These are phyloP conservation scores for Synaphobranchus kaupii DNA, from an alignment of 2,797 vertebrate species.

Conservation along the genomic window DNA sequence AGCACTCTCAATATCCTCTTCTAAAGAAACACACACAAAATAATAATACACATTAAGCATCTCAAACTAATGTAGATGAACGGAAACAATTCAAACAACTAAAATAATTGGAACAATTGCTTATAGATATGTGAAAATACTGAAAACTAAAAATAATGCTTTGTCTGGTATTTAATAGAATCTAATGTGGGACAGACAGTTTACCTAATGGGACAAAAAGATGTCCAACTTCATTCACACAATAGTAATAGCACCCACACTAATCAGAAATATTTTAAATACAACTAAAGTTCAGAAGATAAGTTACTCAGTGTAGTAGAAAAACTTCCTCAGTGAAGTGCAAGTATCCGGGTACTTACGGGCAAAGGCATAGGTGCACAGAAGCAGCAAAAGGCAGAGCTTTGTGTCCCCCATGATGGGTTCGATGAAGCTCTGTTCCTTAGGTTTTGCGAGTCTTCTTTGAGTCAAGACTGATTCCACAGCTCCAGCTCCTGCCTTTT, in stretches of 20 bases:
- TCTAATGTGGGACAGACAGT: no score
- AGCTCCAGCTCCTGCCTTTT: constrained; percentile 57
- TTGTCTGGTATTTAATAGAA: background rate
- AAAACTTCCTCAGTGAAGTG: background rate
- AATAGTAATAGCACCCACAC: background rate
- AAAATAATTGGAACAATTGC: background rate
- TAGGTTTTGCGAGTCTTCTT: constrained; percentile 60
- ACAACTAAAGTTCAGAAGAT: background rate
- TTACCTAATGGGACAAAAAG: no score
- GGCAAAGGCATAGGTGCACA: constrained; percentile 60
- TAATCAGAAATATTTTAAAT: background rate
- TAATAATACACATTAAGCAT: background rate
- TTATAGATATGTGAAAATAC: no score
- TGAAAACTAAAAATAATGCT: background rate
- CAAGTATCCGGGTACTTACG: constrained; percentile 75
- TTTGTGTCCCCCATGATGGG: constrained; percentile 84
- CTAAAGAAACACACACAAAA: background rate
- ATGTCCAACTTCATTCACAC: no score
- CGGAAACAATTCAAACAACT: background rate
- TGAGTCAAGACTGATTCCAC: constrained; percentile 60
- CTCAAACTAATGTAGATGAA: background rate
- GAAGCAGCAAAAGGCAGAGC: constrained; percentile 79
- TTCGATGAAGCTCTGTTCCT: constrained; percentile 67
- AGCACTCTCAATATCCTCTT: constrained; percentile 68
- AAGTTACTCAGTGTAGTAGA: background rate